phyloP scores from a whole-genome alignment of 2,888 invertebrate species.

The Caenorhabditis plicata region DNA sequence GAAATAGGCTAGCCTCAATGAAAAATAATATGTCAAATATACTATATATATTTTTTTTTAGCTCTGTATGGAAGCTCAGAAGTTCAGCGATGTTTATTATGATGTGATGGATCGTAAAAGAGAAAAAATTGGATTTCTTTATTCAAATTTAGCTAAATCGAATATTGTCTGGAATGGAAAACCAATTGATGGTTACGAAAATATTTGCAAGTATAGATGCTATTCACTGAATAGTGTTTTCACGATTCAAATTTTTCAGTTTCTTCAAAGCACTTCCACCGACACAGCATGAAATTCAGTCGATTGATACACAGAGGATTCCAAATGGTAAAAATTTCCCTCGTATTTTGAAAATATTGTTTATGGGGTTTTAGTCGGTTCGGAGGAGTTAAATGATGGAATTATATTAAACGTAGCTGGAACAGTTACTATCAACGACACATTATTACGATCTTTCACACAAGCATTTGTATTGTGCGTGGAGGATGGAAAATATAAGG shows the following conservation, averaged over 20 bases:
- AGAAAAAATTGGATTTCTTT: slow-evolving; percentile 42
- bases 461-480: slow-evolving; percentile 35
- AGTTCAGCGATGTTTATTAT: slow-evolving; percentile 86
- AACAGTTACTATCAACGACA: slow-evolving; percentile 21
- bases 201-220: slow-evolving; percentile 73
- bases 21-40: too few species aligned
- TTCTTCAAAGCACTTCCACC: slow-evolving; percentile 82
- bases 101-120: slow-evolving; percentile 81
- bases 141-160: slow-evolving; percentile 74
- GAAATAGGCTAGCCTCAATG: too few species aligned
- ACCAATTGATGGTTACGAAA: slow-evolving; percentile 78
- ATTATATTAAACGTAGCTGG: slow-evolving; percentile 25
- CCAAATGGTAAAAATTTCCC: slow-evolving; percentile 11
- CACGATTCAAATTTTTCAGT: slow-evolving; percentile 65
- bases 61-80: slow-evolving; percentile 72
- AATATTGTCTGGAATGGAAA: slow-evolving; percentile 87
- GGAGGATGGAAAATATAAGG: slow-evolving; percentile 45
- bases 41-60: slow-evolving; percentile 6
- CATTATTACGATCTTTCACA: slow-evolving; percentile 25
- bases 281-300: slow-evolving; percentile 77
- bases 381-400: slow-evolving; percentile 12
- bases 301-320: slow-evolving; percentile 78
- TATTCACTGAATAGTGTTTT: not conserved
- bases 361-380: slow-evolving; percentile 5
- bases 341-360: not conserved